Conservation (phyloP, 2,888 invertebrate genomes). For the Coelopa pilipes region DNA sequence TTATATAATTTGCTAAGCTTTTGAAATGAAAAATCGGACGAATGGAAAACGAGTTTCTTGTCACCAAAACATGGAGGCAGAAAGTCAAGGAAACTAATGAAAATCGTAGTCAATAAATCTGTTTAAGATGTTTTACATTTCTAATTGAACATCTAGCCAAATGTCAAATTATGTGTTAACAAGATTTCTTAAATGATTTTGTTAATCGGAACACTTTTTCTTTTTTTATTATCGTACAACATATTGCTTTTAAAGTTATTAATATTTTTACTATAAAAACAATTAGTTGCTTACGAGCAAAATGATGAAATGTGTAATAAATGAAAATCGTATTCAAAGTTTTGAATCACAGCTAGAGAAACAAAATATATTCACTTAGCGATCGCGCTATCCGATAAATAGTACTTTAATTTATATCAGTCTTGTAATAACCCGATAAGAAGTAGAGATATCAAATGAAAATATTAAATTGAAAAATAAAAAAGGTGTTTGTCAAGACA, state of each 20-base stretch:
- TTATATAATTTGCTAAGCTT: too few species aligned
- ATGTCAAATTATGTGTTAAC: constrained; percentile 16
- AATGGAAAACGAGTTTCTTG: too few species aligned
- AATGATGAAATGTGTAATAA: constrained; percentile 39
- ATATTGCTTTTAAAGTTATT: constrained; percentile 42
- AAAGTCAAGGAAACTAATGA: too few species aligned
- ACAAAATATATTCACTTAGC: constrained; percentile 10
- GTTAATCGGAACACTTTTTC: constrained; percentile 9
- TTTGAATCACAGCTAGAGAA: constrained; percentile 49
- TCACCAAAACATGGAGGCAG: too few species aligned
- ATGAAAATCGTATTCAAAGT: constrained; percentile 63
- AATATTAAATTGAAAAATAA: not conserved
- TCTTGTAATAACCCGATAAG: not conserved
- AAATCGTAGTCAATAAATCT: not conserved
- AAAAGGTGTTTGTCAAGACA: constrained; percentile 36
- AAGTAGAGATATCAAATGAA: constrained; percentile 18
- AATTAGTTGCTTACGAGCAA: constrained; percentile 39
- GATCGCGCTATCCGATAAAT: constrained; percentile 14
- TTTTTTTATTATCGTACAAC: constrained; percentile 32
- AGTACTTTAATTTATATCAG: not conserved
- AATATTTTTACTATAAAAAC: constrained; percentile 47
- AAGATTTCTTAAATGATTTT: constrained; percentile 11
- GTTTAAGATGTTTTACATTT: constrained; percentile 9
- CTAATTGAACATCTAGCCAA: constrained; percentile 9
- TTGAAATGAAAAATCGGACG: too few species aligned